Percentiles rank a stretch among this genome's conserved stretches.
These are phyloP conservation scores for Leptonema lineaticorne DNA, from an alignment of 1,140 invertebrate genomes.

Conservation along the genomic window DNA sequence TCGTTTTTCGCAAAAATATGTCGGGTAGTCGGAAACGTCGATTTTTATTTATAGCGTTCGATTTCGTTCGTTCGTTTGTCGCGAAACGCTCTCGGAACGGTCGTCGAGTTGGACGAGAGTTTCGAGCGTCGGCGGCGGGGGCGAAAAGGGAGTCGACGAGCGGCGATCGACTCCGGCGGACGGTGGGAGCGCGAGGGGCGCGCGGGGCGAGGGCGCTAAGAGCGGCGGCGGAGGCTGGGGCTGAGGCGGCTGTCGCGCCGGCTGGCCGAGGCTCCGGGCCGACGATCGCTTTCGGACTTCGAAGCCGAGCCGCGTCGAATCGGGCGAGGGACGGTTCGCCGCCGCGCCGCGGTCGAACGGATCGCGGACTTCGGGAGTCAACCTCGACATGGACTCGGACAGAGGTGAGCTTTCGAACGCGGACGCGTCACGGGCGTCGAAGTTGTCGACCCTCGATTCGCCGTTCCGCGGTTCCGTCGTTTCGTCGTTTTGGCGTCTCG, in stretches of 20 bases:
- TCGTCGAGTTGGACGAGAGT: too few species aligned
- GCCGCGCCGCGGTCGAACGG: background rate
- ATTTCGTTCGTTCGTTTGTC: too few species aligned
- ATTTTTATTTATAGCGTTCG: too few species aligned
- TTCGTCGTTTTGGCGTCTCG: background rate
- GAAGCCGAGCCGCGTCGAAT: background rate
- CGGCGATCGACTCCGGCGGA: background rate
- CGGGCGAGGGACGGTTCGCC: too few species aligned
- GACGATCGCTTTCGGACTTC: too few species aligned
- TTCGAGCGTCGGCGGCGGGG: too few species aligned
- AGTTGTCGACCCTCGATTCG: background rate
- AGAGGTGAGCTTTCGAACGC: slow-evolving; percentile 5
- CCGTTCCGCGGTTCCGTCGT: background rate
- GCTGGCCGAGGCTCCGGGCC: background rate
- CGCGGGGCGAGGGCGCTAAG: background rate
- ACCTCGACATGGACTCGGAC: slow-evolving; percentile 6
- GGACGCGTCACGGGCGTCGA: background rate
- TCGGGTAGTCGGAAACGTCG: too few species aligned
- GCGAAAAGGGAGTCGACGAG: background rate
- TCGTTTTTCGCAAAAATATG: too few species aligned
- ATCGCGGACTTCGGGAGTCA: background rate
- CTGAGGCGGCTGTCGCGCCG: background rate
- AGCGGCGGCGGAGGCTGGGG: background rate
- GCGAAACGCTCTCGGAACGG: too few species aligned
- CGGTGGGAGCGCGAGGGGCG: background rate